Evolutionary conservation across 1,140 invertebrate genomes (phyloP).

Genomic region (Cryptotermes secundus): DNA sequence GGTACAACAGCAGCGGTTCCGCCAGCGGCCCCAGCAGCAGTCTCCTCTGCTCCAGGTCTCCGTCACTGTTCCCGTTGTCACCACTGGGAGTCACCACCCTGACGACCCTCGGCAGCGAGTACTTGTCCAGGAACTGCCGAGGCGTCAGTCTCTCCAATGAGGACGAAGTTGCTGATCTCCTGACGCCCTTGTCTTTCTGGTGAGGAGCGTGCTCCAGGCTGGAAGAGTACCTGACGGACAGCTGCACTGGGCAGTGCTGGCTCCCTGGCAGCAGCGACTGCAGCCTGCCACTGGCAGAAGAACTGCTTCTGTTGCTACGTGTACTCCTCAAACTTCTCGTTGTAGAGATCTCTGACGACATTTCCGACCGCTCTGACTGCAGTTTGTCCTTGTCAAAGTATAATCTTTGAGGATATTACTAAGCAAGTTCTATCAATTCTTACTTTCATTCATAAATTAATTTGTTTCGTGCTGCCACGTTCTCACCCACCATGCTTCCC

Average conservation of each 20-base stretch:
- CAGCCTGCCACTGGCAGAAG: too few species aligned
- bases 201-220: neutral
- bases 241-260: neutral
- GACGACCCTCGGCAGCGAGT: slow-evolving; percentile 40
- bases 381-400: too few species aligned
- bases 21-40: slow-evolving; percentile 38
- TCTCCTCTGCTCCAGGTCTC: slow-evolving; percentile 24
- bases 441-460: too few species aligned
- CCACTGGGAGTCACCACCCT: slow-evolving; percentile 32
- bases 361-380: too few species aligned
- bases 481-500: too few species aligned
- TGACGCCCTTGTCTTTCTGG: neutral
- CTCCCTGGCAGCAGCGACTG: neutral
- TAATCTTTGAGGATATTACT: too few species aligned
- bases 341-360: neutral
- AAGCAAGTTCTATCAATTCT: too few species aligned
- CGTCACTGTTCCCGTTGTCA: too few species aligned
- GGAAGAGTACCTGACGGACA: neutral
- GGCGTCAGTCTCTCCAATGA: slow-evolving; percentile 27
- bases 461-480: too few species aligned
- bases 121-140: slow-evolving; percentile 40
- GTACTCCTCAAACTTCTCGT: too few species aligned
- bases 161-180: neutral
- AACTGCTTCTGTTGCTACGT: too few species aligned
- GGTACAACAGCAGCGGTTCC: slow-evolving; percentile 44